Evolutionary conservation across 2,113 vertebrate species (phyloP).

Genomic region (Pao palembangensis): DNA sequence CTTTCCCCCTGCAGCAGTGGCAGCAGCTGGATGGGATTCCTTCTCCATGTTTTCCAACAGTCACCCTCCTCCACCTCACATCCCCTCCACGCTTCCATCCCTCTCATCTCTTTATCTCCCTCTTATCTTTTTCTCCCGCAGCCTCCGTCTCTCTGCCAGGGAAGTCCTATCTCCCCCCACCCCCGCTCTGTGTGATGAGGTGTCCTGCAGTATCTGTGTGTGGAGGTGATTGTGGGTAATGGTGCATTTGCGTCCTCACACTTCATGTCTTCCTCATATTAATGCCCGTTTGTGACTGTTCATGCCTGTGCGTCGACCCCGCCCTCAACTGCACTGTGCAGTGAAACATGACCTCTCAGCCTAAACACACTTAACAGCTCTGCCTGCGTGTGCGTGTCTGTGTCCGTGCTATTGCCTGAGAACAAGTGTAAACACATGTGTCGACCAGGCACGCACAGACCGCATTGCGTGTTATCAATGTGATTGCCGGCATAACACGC

Average conservation of each 20-base stretch:
- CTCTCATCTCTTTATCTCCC: slow-evolving; percentile 35
- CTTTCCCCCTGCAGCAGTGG: slow-evolving; percentile 8
- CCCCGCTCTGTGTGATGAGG: slow-evolving; percentile 22
- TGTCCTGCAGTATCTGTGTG: slow-evolving; percentile 19
- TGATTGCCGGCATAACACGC: slow-evolving; percentile 25
- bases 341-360: slow-evolving; percentile 3
- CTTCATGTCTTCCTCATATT: no score
- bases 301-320: not conserved
- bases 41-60: slow-evolving; percentile 17
- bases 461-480: slow-evolving; percentile 22
- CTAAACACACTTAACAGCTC: slow-evolving; percentile 10
- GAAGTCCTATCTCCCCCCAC: slow-evolving; percentile 12
- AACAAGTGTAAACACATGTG: slow-evolving; percentile 43
- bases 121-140: slow-evolving; percentile 29
- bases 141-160: slow-evolving; percentile 12
- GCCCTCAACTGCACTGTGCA: not conserved
- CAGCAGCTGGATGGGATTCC: slow-evolving; percentile 32
- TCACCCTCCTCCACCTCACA: slow-evolving; percentile 18
- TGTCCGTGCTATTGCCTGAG: slow-evolving; percentile 30
- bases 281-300: not conserved
- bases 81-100: slow-evolving; percentile 9
- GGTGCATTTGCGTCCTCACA: not conserved
- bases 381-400: slow-evolving; percentile 2
- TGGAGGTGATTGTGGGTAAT: not conserved
- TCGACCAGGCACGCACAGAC: slow-evolving; percentile 16